phyloP scores from a whole-genome alignment of 2,797 vertebrate genomes.

The Babyrousa celebensis region DNA sequence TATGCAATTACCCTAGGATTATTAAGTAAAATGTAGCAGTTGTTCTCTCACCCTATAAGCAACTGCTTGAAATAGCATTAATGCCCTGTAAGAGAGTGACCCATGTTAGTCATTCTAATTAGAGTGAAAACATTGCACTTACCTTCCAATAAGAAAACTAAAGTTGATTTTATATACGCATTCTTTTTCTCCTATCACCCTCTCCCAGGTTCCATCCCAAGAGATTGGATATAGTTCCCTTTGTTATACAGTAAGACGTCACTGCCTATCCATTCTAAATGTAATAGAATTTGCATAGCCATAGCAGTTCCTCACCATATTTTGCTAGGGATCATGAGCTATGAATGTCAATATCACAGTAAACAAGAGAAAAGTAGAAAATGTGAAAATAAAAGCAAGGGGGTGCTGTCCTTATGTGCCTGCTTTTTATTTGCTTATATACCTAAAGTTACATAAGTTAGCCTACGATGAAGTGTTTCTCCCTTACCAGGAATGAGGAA shows the following conservation, averaged over 20 bases:
- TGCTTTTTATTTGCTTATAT: not conserved
- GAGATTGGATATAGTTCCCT: no score
- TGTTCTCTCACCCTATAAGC: not conserved
- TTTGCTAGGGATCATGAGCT: not conserved
- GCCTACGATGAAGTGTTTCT: not conserved
- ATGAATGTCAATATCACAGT: not conserved
- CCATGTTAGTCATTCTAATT: not conserved
- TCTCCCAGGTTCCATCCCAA: no score
- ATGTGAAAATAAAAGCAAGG: conserved; percentile 30
- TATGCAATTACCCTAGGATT: not conserved
- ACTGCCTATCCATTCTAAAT: no score
- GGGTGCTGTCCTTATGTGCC: not conserved
- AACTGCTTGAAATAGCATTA: not conserved
- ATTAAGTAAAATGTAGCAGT: not conserved
- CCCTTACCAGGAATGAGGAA: not conserved
- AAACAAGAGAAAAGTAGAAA: not conserved
- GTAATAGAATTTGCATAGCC: conserved; percentile 15
- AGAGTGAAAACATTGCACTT: not conserved
- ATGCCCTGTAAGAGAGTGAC: not conserved
- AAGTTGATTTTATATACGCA: not conserved
- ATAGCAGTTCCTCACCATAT: not conserved
- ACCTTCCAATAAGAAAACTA: not conserved
- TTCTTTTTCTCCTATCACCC: no score
- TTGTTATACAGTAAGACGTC: no score
- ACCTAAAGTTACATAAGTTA: not conserved